Evolutionary conservation across 2,113 vertebrate genomes (phyloP), one percentile per base, ranked within the genome.

Genomic region (Nothocercus nigrocapillus): DNA sequence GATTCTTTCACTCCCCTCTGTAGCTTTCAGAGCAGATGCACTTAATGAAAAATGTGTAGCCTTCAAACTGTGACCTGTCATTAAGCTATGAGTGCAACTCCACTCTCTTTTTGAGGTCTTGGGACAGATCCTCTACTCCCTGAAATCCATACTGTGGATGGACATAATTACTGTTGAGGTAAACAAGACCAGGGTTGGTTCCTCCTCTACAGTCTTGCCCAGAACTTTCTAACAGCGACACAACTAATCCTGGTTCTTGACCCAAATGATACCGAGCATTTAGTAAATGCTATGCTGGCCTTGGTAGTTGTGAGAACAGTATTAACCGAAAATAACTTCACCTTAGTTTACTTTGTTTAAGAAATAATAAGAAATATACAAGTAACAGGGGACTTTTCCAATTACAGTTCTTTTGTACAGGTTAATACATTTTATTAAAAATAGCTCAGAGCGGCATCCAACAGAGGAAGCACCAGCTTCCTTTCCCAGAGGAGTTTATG

Each of bases 171-270:
- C 88, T 67, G 72, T 70, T 74, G 64, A 76, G 58, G 51, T 58
- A 68, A 86, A 79, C 40, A 69, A 11, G 90, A 82, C 32, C 67
- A 69, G 54, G 58, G 84, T 49, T 80, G 38, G 79, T 64, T 89
- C 83, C 70, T 95, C 89, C 92, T 78, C 90, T 95, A 72, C 79
- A 96, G 38, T 94, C 83, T 85, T 81, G 63, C 72, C 92, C 72
- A 93, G 67, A 83, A 83, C 77, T 89, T 93, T 91, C 87, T 72
- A 94, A 68, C 85, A 90, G 88, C 73, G 81, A 42, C 40, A 32
- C 87, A 96, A 93, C 92, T 93, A 93, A 95, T 95, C 92, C 85
- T 86, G 63, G 69, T 81, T 95, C 49, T 88, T 94, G 78, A 84
- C 86, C 47, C 85, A 89, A 96, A 95, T 94, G 94, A 78, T 95